Conservation (phyloP, 2,888 invertebrate genomes). For the Scelioninae gen. 1 region DNA sequence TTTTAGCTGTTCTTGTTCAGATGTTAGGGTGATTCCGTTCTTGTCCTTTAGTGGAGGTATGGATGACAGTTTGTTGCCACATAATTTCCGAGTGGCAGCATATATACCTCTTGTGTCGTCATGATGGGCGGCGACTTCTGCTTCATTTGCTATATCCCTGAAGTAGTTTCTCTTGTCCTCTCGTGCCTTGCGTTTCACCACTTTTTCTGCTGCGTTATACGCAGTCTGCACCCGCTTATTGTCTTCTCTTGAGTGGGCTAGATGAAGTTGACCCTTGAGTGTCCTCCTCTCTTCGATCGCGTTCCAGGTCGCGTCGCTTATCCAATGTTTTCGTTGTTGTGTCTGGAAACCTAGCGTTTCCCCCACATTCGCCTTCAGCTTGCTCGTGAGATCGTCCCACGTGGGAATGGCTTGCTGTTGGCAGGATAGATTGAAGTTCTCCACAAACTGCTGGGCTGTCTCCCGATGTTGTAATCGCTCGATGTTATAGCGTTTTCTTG, state of each 20-base stretch:
- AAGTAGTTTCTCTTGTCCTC: slow-evolving; percentile 32
- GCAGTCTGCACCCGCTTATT: neutral
- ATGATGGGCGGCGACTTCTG: neutral
- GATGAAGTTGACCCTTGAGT: slow-evolving; percentile 2
- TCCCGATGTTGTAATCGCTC: neutral
- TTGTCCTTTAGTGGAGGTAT: neutral
- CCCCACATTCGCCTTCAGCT: neutral
- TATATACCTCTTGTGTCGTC: slow-evolving; percentile 12
- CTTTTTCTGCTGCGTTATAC: no score
- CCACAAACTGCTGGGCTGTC: neutral
- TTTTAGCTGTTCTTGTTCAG: slow-evolving; percentile 14
- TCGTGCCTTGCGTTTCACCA: slow-evolving; percentile 24
- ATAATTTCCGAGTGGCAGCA: no score
- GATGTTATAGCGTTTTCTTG: neutral
- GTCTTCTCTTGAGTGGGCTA: neutral
- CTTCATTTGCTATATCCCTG: slow-evolving; percentile 19
- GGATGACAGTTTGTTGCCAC: neutral
- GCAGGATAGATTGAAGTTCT: neutral
- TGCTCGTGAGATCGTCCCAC: neutral
- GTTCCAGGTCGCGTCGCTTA: neutral
- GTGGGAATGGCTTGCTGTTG: neutral
- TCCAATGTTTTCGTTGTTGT: neutral
- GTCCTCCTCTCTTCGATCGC: neutral
- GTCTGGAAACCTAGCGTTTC: neutral
- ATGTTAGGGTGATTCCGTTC: neutral